These are phyloP conservation scores for Labia minor DNA, from an alignment of 2,888 invertebrate species.

Conservation along the genomic window DNA sequence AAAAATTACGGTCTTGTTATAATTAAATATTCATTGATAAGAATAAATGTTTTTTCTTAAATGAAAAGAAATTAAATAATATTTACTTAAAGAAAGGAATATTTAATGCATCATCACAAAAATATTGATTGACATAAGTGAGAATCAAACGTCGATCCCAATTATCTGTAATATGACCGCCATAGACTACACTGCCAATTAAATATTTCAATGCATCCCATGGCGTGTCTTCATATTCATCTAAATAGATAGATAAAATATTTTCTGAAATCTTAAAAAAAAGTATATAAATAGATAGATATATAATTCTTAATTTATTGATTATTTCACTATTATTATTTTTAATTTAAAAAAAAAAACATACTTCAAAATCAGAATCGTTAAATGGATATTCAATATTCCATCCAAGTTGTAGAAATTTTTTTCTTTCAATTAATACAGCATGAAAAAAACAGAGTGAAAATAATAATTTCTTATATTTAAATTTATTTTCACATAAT, in stretches of 20 bases:
- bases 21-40: too few species aligned
- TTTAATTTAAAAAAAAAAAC: constrained; percentile 21
- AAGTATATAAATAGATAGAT: background rate
- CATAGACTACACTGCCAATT: constrained; percentile 81
- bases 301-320: too few species aligned
- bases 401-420: constrained; percentile 82
- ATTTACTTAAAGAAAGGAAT: constrained; percentile 51
- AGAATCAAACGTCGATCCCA: constrained; percentile 63
- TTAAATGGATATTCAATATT: constrained; percentile 84
- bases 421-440: constrained; percentile 68
- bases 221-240: constrained; percentile 71
- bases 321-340: too few species aligned
- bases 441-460: constrained; percentile 79
- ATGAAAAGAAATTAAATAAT: too few species aligned
- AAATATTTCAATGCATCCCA: constrained; percentile 84
- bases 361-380: constrained; percentile 80
- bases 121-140: constrained; percentile 75
- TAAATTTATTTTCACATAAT: constrained; percentile 52
- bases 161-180: constrained; percentile 71
- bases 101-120: constrained; percentile 58
- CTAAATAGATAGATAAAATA: constrained; percentile 68
- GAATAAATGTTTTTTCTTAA: too few species aligned
- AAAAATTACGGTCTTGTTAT: too few species aligned
- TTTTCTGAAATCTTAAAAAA: constrained; percentile 64
- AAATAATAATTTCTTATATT: constrained; percentile 69